These are phyloP conservation scores for Planococcus citri DNA, from an alignment of 1,140 invertebrate genomes.

Conservation along the genomic window DNA sequence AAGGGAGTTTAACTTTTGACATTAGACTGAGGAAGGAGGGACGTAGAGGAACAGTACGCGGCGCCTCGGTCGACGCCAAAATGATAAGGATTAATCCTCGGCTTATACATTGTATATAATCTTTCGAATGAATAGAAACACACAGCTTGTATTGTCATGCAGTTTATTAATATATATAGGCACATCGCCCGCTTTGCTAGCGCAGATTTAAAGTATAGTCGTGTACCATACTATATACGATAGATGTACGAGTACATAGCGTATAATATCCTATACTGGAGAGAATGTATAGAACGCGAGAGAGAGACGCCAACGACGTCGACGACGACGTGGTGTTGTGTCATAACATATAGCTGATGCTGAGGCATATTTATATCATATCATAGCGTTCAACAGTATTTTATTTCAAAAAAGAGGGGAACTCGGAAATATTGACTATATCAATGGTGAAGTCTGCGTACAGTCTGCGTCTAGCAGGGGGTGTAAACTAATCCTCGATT, in stretches of 20 bases:
- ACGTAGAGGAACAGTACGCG: too few species aligned
- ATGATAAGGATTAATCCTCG: not conserved
- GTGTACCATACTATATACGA: too few species aligned
- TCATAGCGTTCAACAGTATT: conserved; percentile 15
- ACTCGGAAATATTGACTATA: conserved; percentile 15
- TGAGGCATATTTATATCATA: conserved; percentile 16
- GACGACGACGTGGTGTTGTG: not conserved
- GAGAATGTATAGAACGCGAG: too few species aligned
- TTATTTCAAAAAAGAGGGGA: not conserved
- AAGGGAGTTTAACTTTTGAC: too few species aligned
- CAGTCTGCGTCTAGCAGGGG: conserved; percentile 1
- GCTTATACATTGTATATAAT: not conserved
- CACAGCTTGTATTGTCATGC: conserved; percentile 11
- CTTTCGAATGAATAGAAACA: conserved; percentile 5
- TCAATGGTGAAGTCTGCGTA: conserved; percentile 4
- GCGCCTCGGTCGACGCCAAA: not conserved
- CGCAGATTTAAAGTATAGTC: conserved; percentile 1
- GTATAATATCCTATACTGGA: too few species aligned
- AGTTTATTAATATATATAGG: conserved; percentile 14
- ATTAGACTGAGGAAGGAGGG: too few species aligned
- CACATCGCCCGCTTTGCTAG: not conserved
- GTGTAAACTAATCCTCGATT: conserved; percentile 15
- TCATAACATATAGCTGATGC: too few species aligned
- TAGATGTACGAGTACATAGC: too few species aligned
- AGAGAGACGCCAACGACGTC: not conserved